A percentile compares a stretch with the other conserved stretches of the same genome.
Evolutionary conservation across 1,140 invertebrate genomes (phyloP).

Genomic region (Hypothenemus hampei): DNA sequence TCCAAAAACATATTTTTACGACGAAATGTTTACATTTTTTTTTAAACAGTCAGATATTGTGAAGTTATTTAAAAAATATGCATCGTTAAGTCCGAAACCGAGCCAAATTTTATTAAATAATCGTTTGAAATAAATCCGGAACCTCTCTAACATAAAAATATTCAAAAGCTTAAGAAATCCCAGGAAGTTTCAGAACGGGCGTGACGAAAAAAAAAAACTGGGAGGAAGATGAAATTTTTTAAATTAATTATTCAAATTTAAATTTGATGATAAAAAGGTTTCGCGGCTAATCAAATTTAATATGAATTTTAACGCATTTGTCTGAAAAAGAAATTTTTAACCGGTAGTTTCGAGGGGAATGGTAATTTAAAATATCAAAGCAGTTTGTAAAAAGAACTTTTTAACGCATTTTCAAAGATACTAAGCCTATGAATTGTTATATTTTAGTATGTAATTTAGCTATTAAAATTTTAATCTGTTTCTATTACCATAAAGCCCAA

Average conservation of each 20-base stretch:
- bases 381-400: too few species aligned
- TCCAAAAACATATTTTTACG: too few species aligned
- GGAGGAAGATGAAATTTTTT: background rate
- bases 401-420: too few species aligned
- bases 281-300: background rate
- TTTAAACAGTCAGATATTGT: too few species aligned
- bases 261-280: background rate
- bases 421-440: too few species aligned
- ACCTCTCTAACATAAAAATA: background rate
- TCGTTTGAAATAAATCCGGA: background rate
- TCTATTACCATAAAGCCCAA: too few species aligned
- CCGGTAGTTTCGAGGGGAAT: background rate
- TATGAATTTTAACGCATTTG: constrained; percentile 2
- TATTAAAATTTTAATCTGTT: too few species aligned
- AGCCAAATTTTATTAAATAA: background rate
- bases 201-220: too few species aligned
- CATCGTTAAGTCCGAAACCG: background rate
- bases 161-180: constrained; percentile 1
- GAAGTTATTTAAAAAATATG: background rate
- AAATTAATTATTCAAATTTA: constrained; percentile 5
- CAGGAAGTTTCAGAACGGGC: background rate
- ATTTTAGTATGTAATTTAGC: too few species aligned
- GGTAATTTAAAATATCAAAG: too few species aligned
- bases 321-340: constrained; percentile 1
- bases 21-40: too few species aligned